Percentiles rank a stretch among this genome's conserved stretches.
phyloP scores from a whole-genome alignment of 2,888 invertebrate genomes.

The Melanargia galathea region DNA sequence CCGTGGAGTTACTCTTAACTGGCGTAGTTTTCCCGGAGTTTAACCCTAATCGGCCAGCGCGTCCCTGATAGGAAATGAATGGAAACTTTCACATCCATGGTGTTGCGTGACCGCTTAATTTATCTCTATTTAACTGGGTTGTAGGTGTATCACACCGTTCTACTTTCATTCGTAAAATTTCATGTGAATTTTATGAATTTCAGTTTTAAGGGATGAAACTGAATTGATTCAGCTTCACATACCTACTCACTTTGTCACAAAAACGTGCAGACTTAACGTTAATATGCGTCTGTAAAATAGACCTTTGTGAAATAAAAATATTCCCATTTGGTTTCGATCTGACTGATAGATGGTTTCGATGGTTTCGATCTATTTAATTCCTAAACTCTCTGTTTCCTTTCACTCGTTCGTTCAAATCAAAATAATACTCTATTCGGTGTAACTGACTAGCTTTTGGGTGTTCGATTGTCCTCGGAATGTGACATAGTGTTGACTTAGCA shows the following conservation, averaged over 20 bases:
- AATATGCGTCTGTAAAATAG: too few relatives aligned
- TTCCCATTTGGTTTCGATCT: too few relatives aligned
- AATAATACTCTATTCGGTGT: constrained; percentile 13
- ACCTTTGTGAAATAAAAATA: too few relatives aligned
- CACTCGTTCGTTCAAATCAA: too few relatives aligned
- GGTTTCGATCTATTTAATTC: too few relatives aligned
- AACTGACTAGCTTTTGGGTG: not conserved
- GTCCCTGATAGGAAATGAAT: constrained; percentile 28
- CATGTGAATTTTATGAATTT: too few relatives aligned
- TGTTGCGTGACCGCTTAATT: constrained; percentile 22
- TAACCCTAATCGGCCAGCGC: constrained; percentile 25
- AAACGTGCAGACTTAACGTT: too few relatives aligned
- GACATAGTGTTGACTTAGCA: constrained; percentile 2
- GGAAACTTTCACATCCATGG: constrained; percentile 28
- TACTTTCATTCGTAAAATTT: constrained; percentile 1
- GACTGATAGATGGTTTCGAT: too few relatives aligned
- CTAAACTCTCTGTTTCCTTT: too few relatives aligned
- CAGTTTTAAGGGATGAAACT: too few relatives aligned
- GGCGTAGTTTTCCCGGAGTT: constrained; percentile 27
- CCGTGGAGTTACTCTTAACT: constrained; percentile 25
- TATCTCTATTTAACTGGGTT: constrained; percentile 12
- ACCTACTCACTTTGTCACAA: too few relatives aligned
- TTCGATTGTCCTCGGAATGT: not conserved
- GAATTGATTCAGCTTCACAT: too few relatives aligned
- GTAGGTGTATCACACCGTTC: constrained; percentile 21